A percentile compares a stretch with the other conserved stretches of the same genome.
These are phyloP conservation scores for Campoplex nolae DNA, from an alignment of 2,888 invertebrate genomes.

Conservation along the genomic window DNA sequence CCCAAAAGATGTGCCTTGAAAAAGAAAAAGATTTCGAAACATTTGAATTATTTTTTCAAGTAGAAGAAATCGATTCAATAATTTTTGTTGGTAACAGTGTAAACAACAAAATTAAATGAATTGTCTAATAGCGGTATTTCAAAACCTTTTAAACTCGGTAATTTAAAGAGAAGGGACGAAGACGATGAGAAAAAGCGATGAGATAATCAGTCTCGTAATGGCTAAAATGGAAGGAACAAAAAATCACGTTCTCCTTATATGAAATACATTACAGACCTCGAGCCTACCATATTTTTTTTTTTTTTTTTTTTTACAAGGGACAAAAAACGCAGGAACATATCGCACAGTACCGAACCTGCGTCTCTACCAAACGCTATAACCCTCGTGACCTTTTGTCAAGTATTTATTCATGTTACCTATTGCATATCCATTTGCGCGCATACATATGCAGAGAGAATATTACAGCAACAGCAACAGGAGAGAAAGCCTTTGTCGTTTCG, in stretches of 20 bases:
- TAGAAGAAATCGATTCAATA: neutral
- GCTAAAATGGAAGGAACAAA: neutral
- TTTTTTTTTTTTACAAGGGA: neutral
- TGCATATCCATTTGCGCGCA: constrained; percentile 1
- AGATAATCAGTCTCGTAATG: neutral
- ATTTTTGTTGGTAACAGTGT: neutral
- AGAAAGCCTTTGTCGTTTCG: constrained; percentile 30
- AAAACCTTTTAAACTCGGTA: neutral
- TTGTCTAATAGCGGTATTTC: neutral
- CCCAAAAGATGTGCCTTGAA: neutral
- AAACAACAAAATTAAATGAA: neutral
- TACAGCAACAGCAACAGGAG: constrained; percentile 1
- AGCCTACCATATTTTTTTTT: neutral
- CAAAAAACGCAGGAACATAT: constrained; percentile 1
- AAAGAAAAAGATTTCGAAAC: neutral
- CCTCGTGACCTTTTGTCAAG: constrained; percentile 36
- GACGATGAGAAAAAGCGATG: neutral
- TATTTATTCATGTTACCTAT: constrained; percentile 11
- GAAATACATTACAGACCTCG: neutral
- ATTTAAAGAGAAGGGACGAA: neutral
- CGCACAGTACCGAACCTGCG: neutral
- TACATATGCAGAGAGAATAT: constrained; percentile 29
- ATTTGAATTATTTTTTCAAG: neutral
- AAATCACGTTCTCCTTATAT: constrained; percentile 8
- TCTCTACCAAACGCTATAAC: constrained; percentile 24